phyloP scores from a whole-genome alignment of 2,888 invertebrate species.

The Mimumesa dahlbomi region DNA sequence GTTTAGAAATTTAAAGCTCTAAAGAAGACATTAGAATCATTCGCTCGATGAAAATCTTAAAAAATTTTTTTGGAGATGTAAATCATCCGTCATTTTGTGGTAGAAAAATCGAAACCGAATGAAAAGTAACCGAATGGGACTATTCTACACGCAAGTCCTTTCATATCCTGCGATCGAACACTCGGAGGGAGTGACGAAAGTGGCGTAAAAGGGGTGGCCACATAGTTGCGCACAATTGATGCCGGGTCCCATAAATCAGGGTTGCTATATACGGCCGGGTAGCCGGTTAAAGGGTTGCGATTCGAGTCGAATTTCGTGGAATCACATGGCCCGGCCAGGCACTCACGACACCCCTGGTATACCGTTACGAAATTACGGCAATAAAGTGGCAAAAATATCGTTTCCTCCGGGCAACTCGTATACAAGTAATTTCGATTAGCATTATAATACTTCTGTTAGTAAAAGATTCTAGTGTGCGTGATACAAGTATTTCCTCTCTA shows the following conservation, averaged over 20 bases:
- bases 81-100: too few relatives aligned
- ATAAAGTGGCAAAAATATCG: slow-evolving; percentile 57
- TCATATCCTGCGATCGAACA: slow-evolving; percentile 12
- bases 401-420: not conserved
- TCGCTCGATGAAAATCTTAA: too few relatives aligned
- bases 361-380: slow-evolving; percentile 55
- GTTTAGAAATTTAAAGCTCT: too few relatives aligned
- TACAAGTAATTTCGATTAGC: slow-evolving; percentile 32
- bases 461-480: too few relatives aligned
- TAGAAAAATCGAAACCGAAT: too few relatives aligned
- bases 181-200: slow-evolving; percentile 53
- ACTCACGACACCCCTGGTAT: slow-evolving; percentile 12
- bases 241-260: slow-evolving; percentile 53
- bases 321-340: slow-evolving; percentile 27
- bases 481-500: too few relatives aligned
- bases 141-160: too few relatives aligned
- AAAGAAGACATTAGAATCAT: too few relatives aligned
- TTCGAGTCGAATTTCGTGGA: slow-evolving; percentile 57
- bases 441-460: slow-evolving; percentile 27
- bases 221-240: slow-evolving; percentile 50
- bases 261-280: slow-evolving; percentile 6
- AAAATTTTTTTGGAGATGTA: too few relatives aligned
- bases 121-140: too few relatives aligned
- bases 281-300: slow-evolving; percentile 53
- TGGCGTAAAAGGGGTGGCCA: slow-evolving; percentile 49